Evolutionary conservation across 2,888 invertebrate genomes (phyloP), one percentile per base, ranked within the genome.

Genomic region (Pristionchus arcanus): DNA sequence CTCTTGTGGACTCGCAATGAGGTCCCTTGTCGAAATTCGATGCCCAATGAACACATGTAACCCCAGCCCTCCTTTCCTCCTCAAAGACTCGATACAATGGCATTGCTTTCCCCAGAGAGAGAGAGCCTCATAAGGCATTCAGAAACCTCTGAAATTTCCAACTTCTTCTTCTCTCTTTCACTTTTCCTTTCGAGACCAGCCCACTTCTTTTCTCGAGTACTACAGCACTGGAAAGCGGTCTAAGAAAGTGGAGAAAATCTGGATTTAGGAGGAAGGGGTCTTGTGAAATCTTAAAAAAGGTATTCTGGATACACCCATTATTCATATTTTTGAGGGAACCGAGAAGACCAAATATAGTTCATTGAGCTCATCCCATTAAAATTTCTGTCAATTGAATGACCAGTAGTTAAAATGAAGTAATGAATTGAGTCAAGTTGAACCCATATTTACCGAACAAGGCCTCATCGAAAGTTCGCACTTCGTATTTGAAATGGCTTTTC

Each of bases 191-290:
- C 31, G 34, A 68, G 68, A 68, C 68, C 31, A 71, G 31, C 71
- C 34, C 71, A 71, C 71, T 71, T 34, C 34, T 68, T 31, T 66
- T 66, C 28, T 66, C 66, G 28, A 66, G 66, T 66, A 28, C 66
- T 28, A 66, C n/a, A 66, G 66, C 66, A 66, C 66, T 66, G 66
- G 66, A 28, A 34, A 71, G 71, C 31, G 71, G 71, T 28, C 71
- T 71, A 31, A 28, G 71, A 71, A 71, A 71, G 3, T 5, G 34
- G 71, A 71, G 71, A 71, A 71, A 28, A 16, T 7, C 16, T 15
- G 31, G 34, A 34, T 71, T 71, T 71, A 13, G 9, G 11, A n/a
- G 66, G 3, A 25, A 2, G 66, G n/a, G 28, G 7, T 28, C 2
- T 0, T 28, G 66, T 13, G 28, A 66, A n/a, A 28, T 66, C 28